These are phyloP conservation scores for Falco cherrug DNA, from an alignment of 2,797 vertebrate genomes.

Conservation along the genomic window DNA sequence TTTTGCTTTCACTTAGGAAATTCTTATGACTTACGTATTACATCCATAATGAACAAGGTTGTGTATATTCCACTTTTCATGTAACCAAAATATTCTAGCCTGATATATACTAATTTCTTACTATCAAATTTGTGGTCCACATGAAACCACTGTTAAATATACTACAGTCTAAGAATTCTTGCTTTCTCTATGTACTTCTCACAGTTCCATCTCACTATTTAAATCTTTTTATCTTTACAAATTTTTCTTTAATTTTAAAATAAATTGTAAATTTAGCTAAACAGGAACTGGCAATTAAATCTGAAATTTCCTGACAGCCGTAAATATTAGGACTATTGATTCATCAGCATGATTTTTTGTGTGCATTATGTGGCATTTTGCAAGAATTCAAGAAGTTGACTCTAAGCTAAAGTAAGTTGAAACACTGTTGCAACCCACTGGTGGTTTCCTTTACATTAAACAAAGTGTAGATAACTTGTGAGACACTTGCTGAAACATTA, in stretches of 20 bases:
- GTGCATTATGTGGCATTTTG: neutral
- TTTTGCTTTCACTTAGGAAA: neutral
- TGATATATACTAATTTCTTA: neutral
- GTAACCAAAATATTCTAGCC: neutral
- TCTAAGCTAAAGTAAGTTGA: neutral
- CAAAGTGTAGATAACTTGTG: neutral
- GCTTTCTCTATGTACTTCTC: neutral
- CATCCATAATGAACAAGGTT: neutral
- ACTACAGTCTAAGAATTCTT: neutral
- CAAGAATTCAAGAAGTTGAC: neutral
- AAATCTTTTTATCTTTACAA: neutral
- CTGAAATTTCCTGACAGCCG: neutral
- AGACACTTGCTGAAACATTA: neutral
- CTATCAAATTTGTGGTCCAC: neutral
- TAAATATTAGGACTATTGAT: neutral
- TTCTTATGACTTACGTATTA: neutral
- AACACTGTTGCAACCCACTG: neutral
- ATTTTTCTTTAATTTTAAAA: neutral
- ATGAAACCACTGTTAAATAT: neutral
- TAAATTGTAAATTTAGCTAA: neutral
- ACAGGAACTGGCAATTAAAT: neutral
- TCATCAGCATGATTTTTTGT: neutral
- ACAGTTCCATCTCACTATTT: neutral
- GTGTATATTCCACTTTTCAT: neutral
- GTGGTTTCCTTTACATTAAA: neutral